Conservation (phyloP, 2,888 invertebrate genomes). For the Eupithecia pulchellata region DNA sequence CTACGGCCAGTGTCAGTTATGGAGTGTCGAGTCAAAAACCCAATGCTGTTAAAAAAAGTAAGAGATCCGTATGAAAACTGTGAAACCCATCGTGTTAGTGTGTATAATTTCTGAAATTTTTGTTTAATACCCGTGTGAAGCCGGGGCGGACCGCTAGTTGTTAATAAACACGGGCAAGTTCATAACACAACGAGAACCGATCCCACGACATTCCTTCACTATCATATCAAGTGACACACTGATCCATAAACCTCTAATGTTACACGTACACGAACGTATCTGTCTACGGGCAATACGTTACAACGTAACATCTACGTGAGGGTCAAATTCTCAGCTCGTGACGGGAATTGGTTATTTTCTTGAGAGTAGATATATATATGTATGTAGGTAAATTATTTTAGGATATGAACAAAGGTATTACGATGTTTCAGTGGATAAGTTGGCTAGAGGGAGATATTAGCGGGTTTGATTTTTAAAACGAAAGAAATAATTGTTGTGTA, state of each 20-base stretch:
- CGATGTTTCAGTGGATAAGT: background rate
- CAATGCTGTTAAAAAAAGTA: too few relatives aligned
- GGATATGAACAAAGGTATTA: background rate
- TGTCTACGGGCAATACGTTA: conserved; percentile 33
- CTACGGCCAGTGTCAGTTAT: too few relatives aligned
- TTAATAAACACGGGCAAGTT: too few relatives aligned
- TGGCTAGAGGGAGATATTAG: background rate
- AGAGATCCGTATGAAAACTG: too few relatives aligned
- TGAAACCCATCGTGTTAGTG: too few relatives aligned
- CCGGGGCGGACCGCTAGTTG: too few relatives aligned
- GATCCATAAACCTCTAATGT: conserved; percentile 17
- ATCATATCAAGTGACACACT: background rate
- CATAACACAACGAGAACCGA: background rate
- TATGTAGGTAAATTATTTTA: background rate
- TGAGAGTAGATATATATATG: background rate
- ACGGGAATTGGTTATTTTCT: conserved; percentile 32
- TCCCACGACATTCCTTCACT: background rate
- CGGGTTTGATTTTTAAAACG: background rate
- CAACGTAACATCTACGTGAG: conserved; percentile 41
- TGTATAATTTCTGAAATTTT: too few relatives aligned
- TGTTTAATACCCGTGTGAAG: too few relatives aligned
- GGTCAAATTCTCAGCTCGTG: conserved; percentile 39
- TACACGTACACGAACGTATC: conserved; percentile 27
- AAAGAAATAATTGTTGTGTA: too few relatives aligned
- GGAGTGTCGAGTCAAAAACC: too few relatives aligned